phyloP scores from a whole-genome alignment of 2,797 vertebrate genomes.

The Harpagifer antarcticus region DNA sequence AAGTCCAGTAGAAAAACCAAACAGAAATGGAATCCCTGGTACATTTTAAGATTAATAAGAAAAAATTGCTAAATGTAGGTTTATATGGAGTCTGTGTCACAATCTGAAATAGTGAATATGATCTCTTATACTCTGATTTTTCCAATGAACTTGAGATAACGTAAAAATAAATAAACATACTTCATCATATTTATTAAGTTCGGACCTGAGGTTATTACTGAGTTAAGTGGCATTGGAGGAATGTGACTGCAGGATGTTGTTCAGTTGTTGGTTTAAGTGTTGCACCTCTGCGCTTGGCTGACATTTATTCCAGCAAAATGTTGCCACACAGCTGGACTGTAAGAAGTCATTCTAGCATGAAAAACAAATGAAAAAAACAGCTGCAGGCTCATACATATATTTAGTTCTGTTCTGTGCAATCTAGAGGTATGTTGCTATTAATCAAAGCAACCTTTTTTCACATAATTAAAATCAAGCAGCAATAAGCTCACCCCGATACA shows the following conservation, averaged over 20 bases:
- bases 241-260: constrained; percentile 8
- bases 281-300: constrained; percentile 9
- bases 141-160: not conserved
- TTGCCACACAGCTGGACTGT: constrained; percentile 35
- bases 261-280: constrained; percentile 17
- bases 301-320: constrained; percentile 29
- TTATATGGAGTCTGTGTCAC: not conserved
- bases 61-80: not conserved
- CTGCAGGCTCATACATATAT: constrained; percentile 34
- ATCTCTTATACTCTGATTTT: not conserved
- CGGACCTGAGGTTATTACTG: constrained; percentile 1
- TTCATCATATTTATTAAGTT: not conserved
- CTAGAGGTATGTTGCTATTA: not conserved
- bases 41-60: not conserved
- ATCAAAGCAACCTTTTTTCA: constrained; percentile 12
- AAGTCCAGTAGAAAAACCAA: not conserved
- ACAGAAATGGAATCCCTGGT: not conserved
- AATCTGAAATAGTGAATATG: not conserved
- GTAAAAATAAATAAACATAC: not conserved
- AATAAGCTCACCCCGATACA: not conserved
- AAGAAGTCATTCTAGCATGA: constrained; percentile 35
- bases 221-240: not conserved
- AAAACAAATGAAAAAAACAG: constrained; percentile 38
- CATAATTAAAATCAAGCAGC: not conserved
- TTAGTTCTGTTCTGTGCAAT: constrained; percentile 11